Percentiles rank a stretch among this genome's conserved stretches.
These are phyloP conservation scores for Drosophila nasuta DNA, from an alignment of 1,140 invertebrate species.

Conservation along the genomic window DNA sequence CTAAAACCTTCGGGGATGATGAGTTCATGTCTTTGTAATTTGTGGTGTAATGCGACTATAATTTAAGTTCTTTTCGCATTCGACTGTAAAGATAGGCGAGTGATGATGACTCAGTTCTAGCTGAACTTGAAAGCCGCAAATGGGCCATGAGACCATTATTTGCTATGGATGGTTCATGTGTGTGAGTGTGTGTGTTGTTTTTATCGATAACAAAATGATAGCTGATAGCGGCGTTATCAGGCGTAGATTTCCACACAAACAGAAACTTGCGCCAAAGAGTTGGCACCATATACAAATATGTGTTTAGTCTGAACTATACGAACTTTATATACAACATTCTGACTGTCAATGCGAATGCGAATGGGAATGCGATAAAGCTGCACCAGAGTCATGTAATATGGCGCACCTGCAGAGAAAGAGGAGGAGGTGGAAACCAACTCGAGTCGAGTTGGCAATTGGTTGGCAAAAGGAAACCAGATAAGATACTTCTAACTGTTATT, in stretches of 20 bases:
- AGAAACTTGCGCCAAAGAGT: conserved; percentile 1
- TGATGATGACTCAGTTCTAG: conserved; percentile 30
- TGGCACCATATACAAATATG: background rate
- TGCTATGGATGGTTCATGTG: background rate
- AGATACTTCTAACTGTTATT: conserved; percentile 60
- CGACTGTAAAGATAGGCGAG: conserved; percentile 23
- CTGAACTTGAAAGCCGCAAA: conserved; percentile 44
- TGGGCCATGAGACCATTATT: conserved; percentile 14
- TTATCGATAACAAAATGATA: conserved; percentile 74
- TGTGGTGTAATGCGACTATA: conserved; percentile 31
- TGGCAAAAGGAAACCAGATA: conserved; percentile 73
- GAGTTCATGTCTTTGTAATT: conserved; percentile 47
- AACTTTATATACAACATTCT: conserved; percentile 15
- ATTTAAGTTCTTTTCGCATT: conserved; percentile 17
- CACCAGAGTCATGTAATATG: conserved; percentile 29
- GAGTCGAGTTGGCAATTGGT: conserved; percentile 17
- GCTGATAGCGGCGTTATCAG: conserved; percentile 66
- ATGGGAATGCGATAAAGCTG: conserved; percentile 23
- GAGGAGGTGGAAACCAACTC: background rate
- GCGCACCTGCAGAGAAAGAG: conserved; percentile 30
- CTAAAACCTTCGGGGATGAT: conserved; percentile 16
- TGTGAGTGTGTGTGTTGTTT: background rate
- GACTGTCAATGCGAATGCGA: background rate
- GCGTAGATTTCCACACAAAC: conserved; percentile 54
- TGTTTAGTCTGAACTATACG: background rate